These are phyloP conservation scores for Polyommatus icarus DNA, from an alignment of 2,888 invertebrate species.

Conservation along the genomic window DNA sequence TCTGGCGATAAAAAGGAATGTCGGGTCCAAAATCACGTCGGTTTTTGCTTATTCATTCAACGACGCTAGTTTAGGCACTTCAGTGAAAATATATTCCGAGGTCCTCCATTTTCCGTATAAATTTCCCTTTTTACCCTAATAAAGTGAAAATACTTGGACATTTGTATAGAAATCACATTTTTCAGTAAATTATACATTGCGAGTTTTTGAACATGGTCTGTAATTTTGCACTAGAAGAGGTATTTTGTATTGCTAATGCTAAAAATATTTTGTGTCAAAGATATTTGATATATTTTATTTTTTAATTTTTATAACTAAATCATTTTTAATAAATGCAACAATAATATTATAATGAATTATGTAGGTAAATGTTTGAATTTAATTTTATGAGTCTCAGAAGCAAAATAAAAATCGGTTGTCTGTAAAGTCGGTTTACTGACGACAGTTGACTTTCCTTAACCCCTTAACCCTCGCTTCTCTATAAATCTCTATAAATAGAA, in stretches of 20 bases:
- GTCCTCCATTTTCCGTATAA: slow-evolving; percentile 28
- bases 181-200: slow-evolving; percentile 24
- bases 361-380: too few relatives aligned
- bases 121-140: slow-evolving; percentile 26
- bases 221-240: background rate
- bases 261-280: too few relatives aligned
- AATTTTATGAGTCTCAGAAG: too few relatives aligned
- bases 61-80: slow-evolving; percentile 26
- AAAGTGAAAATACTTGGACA: slow-evolving; percentile 28
- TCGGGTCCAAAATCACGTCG: slow-evolving; percentile 26
- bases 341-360: too few relatives aligned
- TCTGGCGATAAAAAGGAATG: slow-evolving; percentile 27
- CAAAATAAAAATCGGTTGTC: too few relatives aligned
- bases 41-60: slow-evolving; percentile 32
- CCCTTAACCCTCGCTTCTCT: too few relatives aligned
- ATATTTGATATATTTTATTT: too few relatives aligned
- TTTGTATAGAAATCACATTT: slow-evolving; percentile 29
- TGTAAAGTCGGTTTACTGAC: too few relatives aligned
- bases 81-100: slow-evolving; percentile 29
- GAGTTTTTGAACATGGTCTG: background rate
- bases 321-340: too few relatives aligned
- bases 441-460: too few relatives aligned
- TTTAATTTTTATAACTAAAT: too few relatives aligned
- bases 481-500: too few relatives aligned
- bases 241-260: background rate